A percentile compares a stretch with the other conserved stretches of the same genome.
Evolutionary conservation across 1,140 invertebrate species (phyloP).

Genomic region (Battus philenor): DNA sequence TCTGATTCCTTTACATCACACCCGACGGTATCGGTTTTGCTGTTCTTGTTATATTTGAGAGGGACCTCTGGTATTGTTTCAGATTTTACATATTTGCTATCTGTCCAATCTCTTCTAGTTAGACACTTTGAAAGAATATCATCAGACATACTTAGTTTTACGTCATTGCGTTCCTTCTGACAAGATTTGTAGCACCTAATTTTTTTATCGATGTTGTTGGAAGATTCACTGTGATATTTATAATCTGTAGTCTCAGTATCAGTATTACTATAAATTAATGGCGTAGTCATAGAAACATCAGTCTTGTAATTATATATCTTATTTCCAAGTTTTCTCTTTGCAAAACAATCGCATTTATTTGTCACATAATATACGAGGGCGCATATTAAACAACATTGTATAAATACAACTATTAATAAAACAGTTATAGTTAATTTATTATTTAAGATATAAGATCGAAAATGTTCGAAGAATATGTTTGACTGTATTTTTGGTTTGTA

Average conservation of each 20-base stretch:
- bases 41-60: background rate
- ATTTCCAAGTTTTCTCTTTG: constrained; percentile 38
- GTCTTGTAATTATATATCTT: constrained; percentile 50
- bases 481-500: too few species aligned
- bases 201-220: constrained; percentile 44
- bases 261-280: constrained; percentile 52
- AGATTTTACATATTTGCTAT: constrained; percentile 28
- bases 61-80: constrained; percentile 29
- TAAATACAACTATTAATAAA: constrained; percentile 28
- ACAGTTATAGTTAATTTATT: constrained; percentile 34
- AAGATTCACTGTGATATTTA: constrained; percentile 45
- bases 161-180: constrained; percentile 37
- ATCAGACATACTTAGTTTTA: constrained; percentile 51
- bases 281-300: constrained; percentile 55
- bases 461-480: too few species aligned
- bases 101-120: constrained; percentile 52
- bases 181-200: constrained; percentile 58
- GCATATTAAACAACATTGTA: constrained; percentile 50
- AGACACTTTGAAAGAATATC: constrained; percentile 63
- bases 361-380: constrained; percentile 40
- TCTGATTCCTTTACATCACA: constrained; percentile 6
- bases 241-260: constrained; percentile 50
- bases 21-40: constrained; percentile 13
- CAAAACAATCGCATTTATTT: constrained; percentile 32
- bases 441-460: constrained; percentile 21